Base-by-base conservation (phyloP, 2,113 vertebrate species). In the Trachemys scripta region DNA sequence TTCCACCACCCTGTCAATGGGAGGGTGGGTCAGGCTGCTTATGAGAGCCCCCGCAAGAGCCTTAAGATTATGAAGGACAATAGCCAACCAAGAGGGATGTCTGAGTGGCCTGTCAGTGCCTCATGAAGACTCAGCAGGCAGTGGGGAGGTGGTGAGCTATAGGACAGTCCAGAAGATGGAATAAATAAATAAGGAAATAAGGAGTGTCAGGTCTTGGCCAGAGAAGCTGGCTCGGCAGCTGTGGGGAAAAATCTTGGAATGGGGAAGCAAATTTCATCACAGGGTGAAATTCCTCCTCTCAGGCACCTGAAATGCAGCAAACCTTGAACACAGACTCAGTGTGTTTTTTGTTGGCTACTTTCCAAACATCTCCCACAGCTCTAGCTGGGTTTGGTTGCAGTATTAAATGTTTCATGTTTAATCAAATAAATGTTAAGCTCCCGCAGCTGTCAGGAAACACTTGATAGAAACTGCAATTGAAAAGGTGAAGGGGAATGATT, bases 401-500 rank as follows among this genome's bases (percentile, higher is more conserved):
- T 56, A 27, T 92, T 88, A 38, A 47, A 3, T 56, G 93, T 91
- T 94, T 94, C 50, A 84, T 54, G 85, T 17, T 91, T 90, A 88
- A 88, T 80, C 69, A 87, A 89, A 93, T 82, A 88, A 94, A 83
- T 85, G 42, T 25, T 86, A 72, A 95, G 89, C 87, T 51, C 89
- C 82, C 0, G 0, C 72, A 94, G 78, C 57, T 96, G 29, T 95
- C 96, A 93, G 80, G 90, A 96, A 95, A 97, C 3, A 19, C n/a
- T 87, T 92, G 85, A 94, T 95, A 93, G 96, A 95, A 89, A 91
- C 95, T 92, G 78, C 81, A 90, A 56, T 69, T 93, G 82, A 97
- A 84, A 95, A 94, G 65, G 65, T 91, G 69, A 90, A 92, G 35
- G 75, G 93, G 81, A 87, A 95, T 91, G 90, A 96, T 35, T 95